Conservation (phyloP, 2,797 vertebrate genomes). For the Picus viridis region DNA sequence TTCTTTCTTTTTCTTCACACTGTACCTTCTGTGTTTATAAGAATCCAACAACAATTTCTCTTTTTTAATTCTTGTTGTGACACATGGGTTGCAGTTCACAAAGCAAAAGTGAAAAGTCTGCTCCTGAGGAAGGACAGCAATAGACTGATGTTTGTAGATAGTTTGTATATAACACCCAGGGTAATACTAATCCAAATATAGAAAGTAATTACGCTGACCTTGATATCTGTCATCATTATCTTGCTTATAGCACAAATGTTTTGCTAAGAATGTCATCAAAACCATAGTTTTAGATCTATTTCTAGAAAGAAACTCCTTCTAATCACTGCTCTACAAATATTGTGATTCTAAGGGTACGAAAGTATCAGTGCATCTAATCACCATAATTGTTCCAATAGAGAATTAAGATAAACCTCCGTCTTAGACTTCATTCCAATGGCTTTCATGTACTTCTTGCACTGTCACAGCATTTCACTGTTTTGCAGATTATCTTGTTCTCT, state of each 20-base stretch:
- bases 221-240: slow-evolving; percentile 78
- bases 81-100: background rate
- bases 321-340: slow-evolving; percentile 66
- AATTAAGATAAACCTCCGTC: slow-evolving; percentile 61
- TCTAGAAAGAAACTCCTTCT: slow-evolving; percentile 65
- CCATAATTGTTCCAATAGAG: slow-evolving; percentile 68
- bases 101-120: background rate
- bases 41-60: background rate
- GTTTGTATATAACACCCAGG: slow-evolving; percentile 22
- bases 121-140: slow-evolving; percentile 25
- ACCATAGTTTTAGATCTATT: slow-evolving; percentile 80
- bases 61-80: slow-evolving; percentile 11
- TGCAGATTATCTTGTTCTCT: slow-evolving; percentile 47
- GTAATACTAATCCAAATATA: slow-evolving; percentile 82
- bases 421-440: slow-evolving; percentile 41
- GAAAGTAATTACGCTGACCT: slow-evolving; percentile 85
- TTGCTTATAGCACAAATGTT: slow-evolving; percentile 78
- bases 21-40: slow-evolving; percentile 18
- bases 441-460: slow-evolving; percentile 54
- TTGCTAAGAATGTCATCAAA: slow-evolving; percentile 74
- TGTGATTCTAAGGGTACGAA: slow-evolving; percentile 64
- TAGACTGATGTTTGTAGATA: slow-evolving; percentile 36
- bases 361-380: slow-evolving; percentile 58
- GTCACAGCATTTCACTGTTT: slow-evolving; percentile 57
- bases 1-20: slow-evolving; percentile 47